Conservation (phyloP, 1,140 invertebrate genomes). For the Drosophila ohnishii region DNA sequence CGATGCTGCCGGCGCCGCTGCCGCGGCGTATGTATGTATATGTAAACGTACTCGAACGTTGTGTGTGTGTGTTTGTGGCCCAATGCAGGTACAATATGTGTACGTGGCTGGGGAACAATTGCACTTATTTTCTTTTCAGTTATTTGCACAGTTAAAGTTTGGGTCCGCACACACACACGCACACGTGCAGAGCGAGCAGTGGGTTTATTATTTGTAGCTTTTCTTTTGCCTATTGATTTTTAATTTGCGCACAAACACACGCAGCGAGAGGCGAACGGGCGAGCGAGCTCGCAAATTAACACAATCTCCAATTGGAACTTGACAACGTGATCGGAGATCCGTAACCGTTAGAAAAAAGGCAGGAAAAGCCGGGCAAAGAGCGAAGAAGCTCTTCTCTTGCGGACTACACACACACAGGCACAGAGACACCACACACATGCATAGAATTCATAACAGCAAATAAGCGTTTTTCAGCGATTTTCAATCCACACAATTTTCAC, state of each 20-base stretch:
- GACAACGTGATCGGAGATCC: conserved; percentile 42
- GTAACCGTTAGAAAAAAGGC: conserved; percentile 23
- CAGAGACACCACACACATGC: conserved; percentile 12
- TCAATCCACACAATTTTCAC: conserved; percentile 28
- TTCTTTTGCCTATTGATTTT: conserved; percentile 32
- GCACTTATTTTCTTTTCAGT: conserved; percentile 36
- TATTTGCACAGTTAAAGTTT: conserved; percentile 33
- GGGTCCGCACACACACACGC: background rate
- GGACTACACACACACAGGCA: background rate
- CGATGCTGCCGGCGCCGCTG: conserved; percentile 25
- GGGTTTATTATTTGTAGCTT: conserved; percentile 15
- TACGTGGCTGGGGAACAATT: conserved; percentile 40
- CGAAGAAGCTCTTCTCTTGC: conserved; percentile 11
- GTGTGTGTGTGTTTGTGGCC: conserved; percentile 14
- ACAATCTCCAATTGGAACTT: conserved; percentile 26
- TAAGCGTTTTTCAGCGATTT: conserved; percentile 32
- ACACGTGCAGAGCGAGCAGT: background rate
- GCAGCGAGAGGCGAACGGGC: background rate
- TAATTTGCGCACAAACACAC: conserved; percentile 14
- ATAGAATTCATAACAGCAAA: conserved; percentile 34
- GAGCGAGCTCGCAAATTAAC: conserved; percentile 21
- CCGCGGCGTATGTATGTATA: background rate
- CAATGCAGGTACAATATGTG: conserved; percentile 41
- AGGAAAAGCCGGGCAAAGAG: conserved; percentile 32
- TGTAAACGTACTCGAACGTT: background rate